Percentiles rank a stretch among this genome's conserved stretches.
These are phyloP conservation scores for Spilosoma lubricipeda DNA, from an alignment of 2,888 invertebrate genomes.

Conservation along the genomic window DNA sequence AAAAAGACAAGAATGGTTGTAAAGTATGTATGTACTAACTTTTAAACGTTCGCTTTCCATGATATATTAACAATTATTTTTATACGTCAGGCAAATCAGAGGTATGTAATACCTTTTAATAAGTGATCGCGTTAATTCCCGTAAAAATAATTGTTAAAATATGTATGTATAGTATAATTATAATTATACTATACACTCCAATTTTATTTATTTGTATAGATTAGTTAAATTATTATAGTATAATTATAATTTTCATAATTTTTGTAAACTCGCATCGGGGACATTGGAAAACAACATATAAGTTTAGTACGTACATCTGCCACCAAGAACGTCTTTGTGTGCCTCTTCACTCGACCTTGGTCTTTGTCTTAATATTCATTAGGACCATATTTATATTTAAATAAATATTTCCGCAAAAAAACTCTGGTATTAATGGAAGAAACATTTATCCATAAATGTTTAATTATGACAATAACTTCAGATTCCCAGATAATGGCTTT, in stretches of 20 bases:
- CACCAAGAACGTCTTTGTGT: slow-evolving; percentile 8
- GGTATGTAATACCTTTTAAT: too few species aligned
- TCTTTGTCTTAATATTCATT: slow-evolving; percentile 56
- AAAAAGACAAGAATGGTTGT: neutral
- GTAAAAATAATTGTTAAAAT: too few species aligned
- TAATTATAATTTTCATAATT: neutral
- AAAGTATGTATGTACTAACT: too few species aligned
- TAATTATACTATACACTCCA: too few species aligned
- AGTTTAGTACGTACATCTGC: neutral
- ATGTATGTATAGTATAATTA: too few species aligned
- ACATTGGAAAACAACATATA: slow-evolving; percentile 12
- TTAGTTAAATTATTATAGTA: too few species aligned
- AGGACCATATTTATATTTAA: slow-evolving; percentile 29
- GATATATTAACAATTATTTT: too few species aligned
- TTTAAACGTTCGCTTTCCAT: too few species aligned
- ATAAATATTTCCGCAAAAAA: slow-evolving; percentile 24
- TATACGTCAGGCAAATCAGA: too few species aligned
- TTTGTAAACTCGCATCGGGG: neutral
- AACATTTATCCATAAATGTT: neutral
- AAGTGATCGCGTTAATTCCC: too few species aligned
- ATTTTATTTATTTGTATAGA: too few species aligned
- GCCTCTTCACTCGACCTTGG: slow-evolving; percentile 36
- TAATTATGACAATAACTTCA: slow-evolving; percentile 9
- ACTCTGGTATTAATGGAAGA: slow-evolving; percentile 17
- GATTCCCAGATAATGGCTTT: slow-evolving; percentile 25